Evolutionary conservation across 2,797 vertebrate genomes (phyloP), one percentile per base, ranked within the genome.

Genomic region (Macroramphosus scolopax): DNA sequence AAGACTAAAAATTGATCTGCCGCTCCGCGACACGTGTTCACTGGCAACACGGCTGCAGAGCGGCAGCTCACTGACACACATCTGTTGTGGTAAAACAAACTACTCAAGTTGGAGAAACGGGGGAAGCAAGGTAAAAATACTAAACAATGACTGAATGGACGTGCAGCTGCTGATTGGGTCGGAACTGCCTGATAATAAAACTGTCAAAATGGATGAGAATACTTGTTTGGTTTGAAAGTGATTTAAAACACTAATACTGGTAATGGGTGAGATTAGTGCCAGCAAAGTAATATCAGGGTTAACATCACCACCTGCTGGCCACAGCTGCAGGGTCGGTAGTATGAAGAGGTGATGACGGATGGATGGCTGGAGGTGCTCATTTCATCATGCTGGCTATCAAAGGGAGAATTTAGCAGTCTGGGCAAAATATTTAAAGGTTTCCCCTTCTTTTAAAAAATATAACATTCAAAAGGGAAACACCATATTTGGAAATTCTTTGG

Each of bases 401-500:
- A 47, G 28, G 1, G 11, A 44, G 2, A 14, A 17, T 46, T 25
- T 6, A 9, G 38, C 10, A 6, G 36, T 12, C 5, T n/a, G n/a
- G n/a, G n/a, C n/a, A n/a, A n/a, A n/a, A 41, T 40, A 3, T 45
- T 44, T 16, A 24, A 42, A 32, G 12, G 17, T 33, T 48, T 50
- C 22, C 17, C 2, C 3, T 18, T 2, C 10, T 42, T n/a, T 31
- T 20, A 62, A 7, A 16, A 35, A 58, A 51, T 31, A 34, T 11
- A 51, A n/a, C n/a, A 43, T 39, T 44, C 7, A n/a, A n/a, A 8
- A 35, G 35, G 22, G 14, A 45, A 45, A 32, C 13, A 17, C 30
- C 9, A 22, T n/a, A 46, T 11, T 50, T 59, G 20, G 5, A 63
- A 61, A 62, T 55, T 72, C 71, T 78, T 78, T 78, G 75, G 63